Evolutionary conservation across 2,797 vertebrate species (phyloP), one percentile per base, ranked within the genome.

Genomic region (Erithacus rubecula): DNA sequence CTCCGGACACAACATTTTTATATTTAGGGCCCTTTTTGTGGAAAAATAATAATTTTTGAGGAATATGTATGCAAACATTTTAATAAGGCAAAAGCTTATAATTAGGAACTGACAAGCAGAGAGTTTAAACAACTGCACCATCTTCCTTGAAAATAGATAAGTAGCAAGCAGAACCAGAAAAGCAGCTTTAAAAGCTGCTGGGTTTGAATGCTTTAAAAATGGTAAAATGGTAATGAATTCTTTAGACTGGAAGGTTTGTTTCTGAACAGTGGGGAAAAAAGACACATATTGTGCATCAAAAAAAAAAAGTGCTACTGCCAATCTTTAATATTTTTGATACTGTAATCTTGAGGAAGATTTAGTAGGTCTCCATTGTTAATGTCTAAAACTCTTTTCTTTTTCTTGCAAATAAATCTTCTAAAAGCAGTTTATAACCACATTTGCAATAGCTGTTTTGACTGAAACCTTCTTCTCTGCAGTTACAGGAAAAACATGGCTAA

Each of bases 1-100:
- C 21, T 83, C 34, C 36, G 60, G 87, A 83, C 62, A 69, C 32
- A 83, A 23, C 72, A 77, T 91, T 93, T 95, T 87, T 84, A 51
- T 59, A 72, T 89, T 85, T 83, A 41, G 44, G 16, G 47, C 37
- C 14, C 69, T 87, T 87, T 82, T 70, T 58, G 43, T 49, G 51
- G 55, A 59, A 91, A 94, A 94, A 71, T 60, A 90, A 43, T 74
- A 67, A 70, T 94, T 91, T 94, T 78, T 91, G 12, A 83, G 47
- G 59, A 55, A 59, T 10, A 59, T 59, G 51, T 83, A 47, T 81
- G n/a, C 51, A 93, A 95, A 89, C 89, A 91, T 81, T 68, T 72
- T 92, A 89, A 93, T 22, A 83, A 87, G 53, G 71, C 70, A 83
- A 87, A 90, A 90, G 27, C 46, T 85, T 90, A 26, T 78, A 71